Base-by-base conservation (phyloP, 2,113 vertebrate species). In the Morone chrysops region DNA sequence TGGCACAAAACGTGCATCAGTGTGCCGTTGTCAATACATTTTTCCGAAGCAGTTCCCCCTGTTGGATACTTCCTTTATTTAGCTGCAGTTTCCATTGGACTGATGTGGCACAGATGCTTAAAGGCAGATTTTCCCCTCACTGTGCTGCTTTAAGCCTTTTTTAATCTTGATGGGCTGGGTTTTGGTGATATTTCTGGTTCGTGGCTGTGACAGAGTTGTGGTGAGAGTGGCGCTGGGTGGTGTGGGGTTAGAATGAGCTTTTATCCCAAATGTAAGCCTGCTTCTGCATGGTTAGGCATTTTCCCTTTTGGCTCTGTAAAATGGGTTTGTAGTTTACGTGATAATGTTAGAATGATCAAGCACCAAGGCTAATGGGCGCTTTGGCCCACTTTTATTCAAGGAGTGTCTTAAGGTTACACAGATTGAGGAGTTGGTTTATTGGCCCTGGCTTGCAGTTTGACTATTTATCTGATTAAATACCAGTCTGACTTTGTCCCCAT, bases 111-210 rank as follows among this genome's bases (percentile, higher is more conserved):
- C 36, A 59, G 60, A 82, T 78, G 51, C 68, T 78, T 45, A 41
- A 5, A 65, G 59, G 74, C 48, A n/a, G 41, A 71, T 70, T 74
- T 59, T 62, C 69, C 51, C 63, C 67, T 67, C 61, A 8, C 50
- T 48, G 48, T 68, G 62, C 50, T 61, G 40, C 59, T 62, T 81
- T 41, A 17, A 50, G 57, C 45, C 70, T 86, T 62, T 78, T 82
- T 75, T 65, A 85, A 63, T 78, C 56, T 54, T 7, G 31, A 56
- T 56, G 62, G 60, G 54, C 65, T 78, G 74, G 67, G 63, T 75
- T 74, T 78, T 43, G 14, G 73, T 57, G 74, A 69, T 90, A 85
- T 91, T 89, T 84, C 70, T 89, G 78, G 70, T 82, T 57, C 6
- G 72, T 53, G 82, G 75, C 71, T 70, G 80, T 25, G 25, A 76